phyloP scores from a whole-genome alignment of 2,113 vertebrate species.

The Acanthochromis polyacanthus region DNA sequence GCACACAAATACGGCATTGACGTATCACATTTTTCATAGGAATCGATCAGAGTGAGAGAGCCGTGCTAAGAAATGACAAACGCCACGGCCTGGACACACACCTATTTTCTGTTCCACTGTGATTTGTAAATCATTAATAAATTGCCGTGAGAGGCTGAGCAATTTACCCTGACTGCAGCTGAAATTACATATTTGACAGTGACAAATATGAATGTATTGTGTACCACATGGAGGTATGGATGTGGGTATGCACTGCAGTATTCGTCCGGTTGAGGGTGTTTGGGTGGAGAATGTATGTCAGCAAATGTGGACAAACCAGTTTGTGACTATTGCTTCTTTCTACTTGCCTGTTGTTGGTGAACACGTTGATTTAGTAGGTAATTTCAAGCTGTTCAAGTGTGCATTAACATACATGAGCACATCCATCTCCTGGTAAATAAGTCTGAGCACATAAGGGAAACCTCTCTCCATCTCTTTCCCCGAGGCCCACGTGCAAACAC shows the following conservation, averaged over 20 bases:
- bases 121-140: slow-evolving; percentile 69
- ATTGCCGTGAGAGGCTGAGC: slow-evolving; percentile 38
- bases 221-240: slow-evolving; percentile 10
- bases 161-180: slow-evolving; percentile 54
- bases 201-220: slow-evolving; percentile 51
- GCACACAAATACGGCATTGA: slow-evolving; percentile 18
- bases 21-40: slow-evolving; percentile 32
- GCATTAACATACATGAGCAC: slow-evolving; percentile 5
- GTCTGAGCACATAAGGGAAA: slow-evolving; percentile 24
- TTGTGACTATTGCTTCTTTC: background rate
- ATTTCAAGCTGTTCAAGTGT: background rate
- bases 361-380: background rate
- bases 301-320: background rate
- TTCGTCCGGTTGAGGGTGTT: background rate
- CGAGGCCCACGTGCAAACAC: slow-evolving; percentile 3
- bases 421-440: slow-evolving; percentile 35
- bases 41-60: slow-evolving; percentile 33
- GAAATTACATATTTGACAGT: slow-evolving; percentile 63
- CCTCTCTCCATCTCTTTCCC: slow-evolving; percentile 8
- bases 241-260: background rate
- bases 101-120: slow-evolving; percentile 41
- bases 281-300: background rate
- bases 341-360: background rate
- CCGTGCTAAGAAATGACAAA: slow-evolving; percentile 40
- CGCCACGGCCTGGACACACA: slow-evolving; percentile 20